Conservation (phyloP, 2,113 vertebrate species). For the Athene cunicularia region DNA sequence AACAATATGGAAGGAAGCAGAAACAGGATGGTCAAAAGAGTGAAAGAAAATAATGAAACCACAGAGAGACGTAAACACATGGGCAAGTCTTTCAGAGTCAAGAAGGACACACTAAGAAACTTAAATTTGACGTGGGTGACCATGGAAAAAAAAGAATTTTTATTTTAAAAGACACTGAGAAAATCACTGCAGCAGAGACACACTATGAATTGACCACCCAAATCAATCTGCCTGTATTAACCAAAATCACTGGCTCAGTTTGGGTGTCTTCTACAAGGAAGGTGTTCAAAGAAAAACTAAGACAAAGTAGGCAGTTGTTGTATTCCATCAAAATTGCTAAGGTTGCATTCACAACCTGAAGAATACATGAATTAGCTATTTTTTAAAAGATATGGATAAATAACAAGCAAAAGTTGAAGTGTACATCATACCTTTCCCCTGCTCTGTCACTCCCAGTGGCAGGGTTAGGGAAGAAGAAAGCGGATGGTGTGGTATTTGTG, state of each 20-base stretch:
- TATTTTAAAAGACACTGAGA: background rate
- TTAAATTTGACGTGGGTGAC: background rate
- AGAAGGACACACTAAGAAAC: background rate
- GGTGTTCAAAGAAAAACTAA: background rate
- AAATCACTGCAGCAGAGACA: background rate
- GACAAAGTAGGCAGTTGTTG: background rate
- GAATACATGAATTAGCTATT: background rate
- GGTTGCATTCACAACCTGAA: background rate
- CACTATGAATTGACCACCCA: background rate
- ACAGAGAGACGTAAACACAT: background rate
- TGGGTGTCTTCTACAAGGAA: background rate
- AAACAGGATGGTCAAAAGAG: background rate
- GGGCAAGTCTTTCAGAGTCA: background rate
- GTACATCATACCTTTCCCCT: slow-evolving; percentile 65
- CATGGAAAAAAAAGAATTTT: background rate
- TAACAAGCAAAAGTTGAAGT: background rate
- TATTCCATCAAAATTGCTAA: background rate
- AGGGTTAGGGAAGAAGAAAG: slow-evolving; percentile 29
- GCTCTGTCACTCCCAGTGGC: slow-evolving; percentile 47
- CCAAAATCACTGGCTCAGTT: background rate
- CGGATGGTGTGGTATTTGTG: background rate
- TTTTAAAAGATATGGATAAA: background rate
- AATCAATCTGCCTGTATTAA: background rate
- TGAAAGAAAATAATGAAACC: background rate
- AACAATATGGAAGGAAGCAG: background rate